phyloP scores from a whole-genome alignment of 2,113 vertebrate genomes.

The Pituophis catenifer region DNA sequence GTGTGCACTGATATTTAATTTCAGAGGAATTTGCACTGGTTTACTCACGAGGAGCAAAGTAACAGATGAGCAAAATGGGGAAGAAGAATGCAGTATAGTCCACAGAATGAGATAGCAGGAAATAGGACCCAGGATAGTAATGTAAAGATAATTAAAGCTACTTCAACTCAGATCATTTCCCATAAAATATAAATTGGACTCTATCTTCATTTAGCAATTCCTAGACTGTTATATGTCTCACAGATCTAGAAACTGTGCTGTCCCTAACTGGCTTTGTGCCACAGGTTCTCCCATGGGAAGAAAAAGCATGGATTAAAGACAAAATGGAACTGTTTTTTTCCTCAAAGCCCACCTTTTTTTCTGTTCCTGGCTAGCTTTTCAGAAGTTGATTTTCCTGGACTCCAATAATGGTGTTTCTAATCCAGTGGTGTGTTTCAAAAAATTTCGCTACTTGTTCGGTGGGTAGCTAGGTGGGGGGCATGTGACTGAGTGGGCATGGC shows the following conservation, averaged over 20 bases:
- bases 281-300: background rate
- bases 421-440: too few relatives aligned
- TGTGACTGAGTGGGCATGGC: too few relatives aligned
- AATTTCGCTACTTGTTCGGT: too few relatives aligned
- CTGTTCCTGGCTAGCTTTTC: background rate
- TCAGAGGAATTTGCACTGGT: background rate
- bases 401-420: background rate
- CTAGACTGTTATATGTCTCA: background rate
- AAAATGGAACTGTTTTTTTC: background rate
- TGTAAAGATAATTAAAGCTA: background rate
- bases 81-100: background rate
- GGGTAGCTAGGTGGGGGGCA: too few relatives aligned
- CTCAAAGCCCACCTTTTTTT: background rate
- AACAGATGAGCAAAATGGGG: background rate
- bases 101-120: background rate
- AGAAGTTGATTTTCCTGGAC: background rate
- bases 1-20: background rate
- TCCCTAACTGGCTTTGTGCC: background rate
- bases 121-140: background rate
- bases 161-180: background rate
- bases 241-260: background rate
- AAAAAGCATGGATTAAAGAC: background rate
- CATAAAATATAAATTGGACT: background rate
- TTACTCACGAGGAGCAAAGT: background rate
- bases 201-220: background rate